Evolutionary conservation across 2,888 invertebrate genomes (phyloP), one percentile per base, ranked within the genome.

Genomic region (Troides aeacus): DNA sequence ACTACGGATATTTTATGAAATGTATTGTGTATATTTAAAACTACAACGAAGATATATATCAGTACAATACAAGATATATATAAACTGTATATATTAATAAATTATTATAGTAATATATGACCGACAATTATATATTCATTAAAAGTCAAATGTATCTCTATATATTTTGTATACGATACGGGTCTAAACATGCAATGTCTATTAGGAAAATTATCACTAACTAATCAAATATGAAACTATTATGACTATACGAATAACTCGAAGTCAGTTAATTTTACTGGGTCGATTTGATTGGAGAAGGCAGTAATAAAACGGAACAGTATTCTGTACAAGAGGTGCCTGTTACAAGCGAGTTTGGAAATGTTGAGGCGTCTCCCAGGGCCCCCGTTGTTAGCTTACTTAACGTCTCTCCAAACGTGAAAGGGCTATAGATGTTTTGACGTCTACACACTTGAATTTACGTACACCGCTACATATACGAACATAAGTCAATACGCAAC

Each of bases 361-460:
- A 90, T 86, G 81, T 82, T 78, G 79, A 79, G 46, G 30, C 75
- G 76, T 79, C 78, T 75, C 75, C 78, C 77, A 77, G 81, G 83
- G 81, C 79, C 81, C 30, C 82, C 79, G 81, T 85, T 87, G 86
- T 90, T 89, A 87, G 84, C 78, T 78, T 82, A 84, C 87, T 90
- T 89, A 91, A 83, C 81, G 75, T 81, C 77, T 78, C 81, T 78
- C 79, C 82, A 79, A 82, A 79, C 83, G 82, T 84, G 84, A 85
- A 87, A 86, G 83, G 84, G 85, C 82, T 75, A 30, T 68, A 67
- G 72, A 64, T 39, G 61, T 72, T 65, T 64, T 17, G 12, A 39
- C 66, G 59, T 57, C 39, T 39, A 53, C 53, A 36, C 36, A 50
- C 30, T 30, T 36, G 46, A 46, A 42, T 60, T 60, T 30, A 50